Evolutionary conservation across 2,113 vertebrate species (phyloP), one percentile per base, ranked within the genome.

Genomic region (Varanus salvator): DNA sequence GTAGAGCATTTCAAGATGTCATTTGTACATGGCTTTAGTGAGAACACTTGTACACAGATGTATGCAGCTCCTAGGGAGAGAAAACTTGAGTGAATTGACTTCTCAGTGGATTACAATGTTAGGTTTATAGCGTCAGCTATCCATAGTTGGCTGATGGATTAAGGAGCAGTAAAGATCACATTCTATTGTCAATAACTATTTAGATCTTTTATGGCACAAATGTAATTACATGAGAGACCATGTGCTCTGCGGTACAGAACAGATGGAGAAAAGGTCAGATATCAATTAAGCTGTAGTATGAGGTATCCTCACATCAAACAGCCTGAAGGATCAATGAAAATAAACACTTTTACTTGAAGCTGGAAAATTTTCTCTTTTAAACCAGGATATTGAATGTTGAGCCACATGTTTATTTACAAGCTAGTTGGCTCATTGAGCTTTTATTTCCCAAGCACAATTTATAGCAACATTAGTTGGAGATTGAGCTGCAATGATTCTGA

Each of bases 181-280:
- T 95, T 94, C 93, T 92, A 87, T 94, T 95, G 94, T 94, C 94
- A 94, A 87, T 94, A 95, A 90, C 27, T 54, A 89, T 95, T 94
- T 95, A 95, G 95, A 94, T 94, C 89, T 92, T 92, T 83, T 93
- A 90, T 95, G 94, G 92, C 94, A 95, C 93, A 95, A 93, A 94
- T 94, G 92, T 94, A 96, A 95, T 95, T 96, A 95, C 90, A 92
- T 90, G 75, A 90, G 87, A 94, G 93, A 89, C 89, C 69, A 88
- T 89, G 80, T 86, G 89, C 82, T 94, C 92, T 88, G 86, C 86
- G 68, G 77, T 92, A 90, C 85, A 90, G 89, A 95, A 90, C 90
- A 94, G 92, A 94, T 89, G 90, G 91, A 93, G 94, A 78, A 94
- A 96, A 96, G 94, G 95, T 95, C 90, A 95, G 90, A 84, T 93